These are phyloP conservation scores for Pantherophis alleghaniensis DNA, from an alignment of 2,797 vertebrate genomes.

Conservation along the genomic window DNA sequence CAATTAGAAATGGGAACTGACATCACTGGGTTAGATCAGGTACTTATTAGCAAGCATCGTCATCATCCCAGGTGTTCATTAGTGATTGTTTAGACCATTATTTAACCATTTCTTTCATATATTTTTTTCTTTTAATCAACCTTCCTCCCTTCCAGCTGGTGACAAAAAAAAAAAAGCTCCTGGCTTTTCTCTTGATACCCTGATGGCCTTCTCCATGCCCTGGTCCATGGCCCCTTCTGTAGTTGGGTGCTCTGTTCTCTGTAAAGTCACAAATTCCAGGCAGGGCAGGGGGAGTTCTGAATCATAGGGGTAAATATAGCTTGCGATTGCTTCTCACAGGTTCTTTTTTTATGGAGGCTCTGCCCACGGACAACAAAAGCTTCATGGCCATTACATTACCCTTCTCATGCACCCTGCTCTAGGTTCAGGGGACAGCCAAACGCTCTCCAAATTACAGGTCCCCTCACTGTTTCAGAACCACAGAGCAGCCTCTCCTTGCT, in stretches of 20 bases:
- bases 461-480: not conserved
- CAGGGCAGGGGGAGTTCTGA: slow-evolving; percentile 25
- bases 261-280: slow-evolving; percentile 12
- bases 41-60: not conserved
- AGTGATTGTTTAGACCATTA: not conserved
- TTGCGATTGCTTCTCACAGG: slow-evolving; percentile 6
- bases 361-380: slow-evolving; percentile 22
- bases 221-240: not conserved
- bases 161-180: not conserved
- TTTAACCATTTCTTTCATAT: not conserved
- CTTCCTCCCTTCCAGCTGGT: not conserved
- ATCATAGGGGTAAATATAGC: slow-evolving; percentile 33
- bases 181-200: not conserved
- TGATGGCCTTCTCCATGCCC: not conserved
- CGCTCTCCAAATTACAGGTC: slow-evolving; percentile 25
- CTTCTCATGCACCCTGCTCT: not conserved
- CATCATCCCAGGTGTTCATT: not conserved
- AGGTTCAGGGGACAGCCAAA: not conserved
- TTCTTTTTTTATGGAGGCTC: slow-evolving; percentile 20
- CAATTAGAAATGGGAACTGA: not conserved
- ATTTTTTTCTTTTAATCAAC: not conserved
- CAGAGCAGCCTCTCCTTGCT: not conserved
- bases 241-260: not conserved
- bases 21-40: not conserved
- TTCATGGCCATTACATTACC: slow-evolving; percentile 11